A percentile compares a stretch with the other conserved stretches of the same genome.
Conservation (phyloP, 2,888 invertebrate species). For the Tipula helvola region DNA sequence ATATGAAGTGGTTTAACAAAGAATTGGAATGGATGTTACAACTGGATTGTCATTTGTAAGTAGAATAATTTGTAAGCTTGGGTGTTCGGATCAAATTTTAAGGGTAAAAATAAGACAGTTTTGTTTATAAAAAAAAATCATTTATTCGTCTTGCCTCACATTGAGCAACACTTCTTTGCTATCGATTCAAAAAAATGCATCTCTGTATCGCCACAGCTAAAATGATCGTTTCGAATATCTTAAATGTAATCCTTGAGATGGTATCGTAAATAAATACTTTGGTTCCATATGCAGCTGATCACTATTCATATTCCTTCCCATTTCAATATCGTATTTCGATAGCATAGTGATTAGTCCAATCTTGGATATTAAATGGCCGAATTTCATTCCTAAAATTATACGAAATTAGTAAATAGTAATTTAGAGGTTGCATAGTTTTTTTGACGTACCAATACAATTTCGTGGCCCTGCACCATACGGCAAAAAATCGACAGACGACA, state of each 20-base stretch:
- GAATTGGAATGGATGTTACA: constrained; percentile 58
- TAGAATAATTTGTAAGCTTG: neutral
- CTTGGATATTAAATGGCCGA: neutral
- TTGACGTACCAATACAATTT: constrained; percentile 12
- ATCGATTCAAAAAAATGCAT: neutral
- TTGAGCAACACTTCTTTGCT: neutral
- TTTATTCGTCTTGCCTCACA: neutral
- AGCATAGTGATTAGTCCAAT: neutral
- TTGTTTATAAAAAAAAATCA: neutral
- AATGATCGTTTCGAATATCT: neutral
- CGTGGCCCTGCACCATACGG: constrained; percentile 14
- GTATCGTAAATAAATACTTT: neutral
- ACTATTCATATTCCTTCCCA: neutral
- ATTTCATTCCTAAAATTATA: neutral
- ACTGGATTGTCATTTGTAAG: constrained; percentile 52
- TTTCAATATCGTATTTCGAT: neutral
- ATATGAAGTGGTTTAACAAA: constrained; percentile 44
- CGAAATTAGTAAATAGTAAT: neutral
- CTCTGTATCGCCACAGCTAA: neutral
- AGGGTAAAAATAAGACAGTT: neutral
- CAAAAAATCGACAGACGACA: neutral
- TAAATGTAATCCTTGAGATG: neutral
- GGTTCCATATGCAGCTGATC: neutral
- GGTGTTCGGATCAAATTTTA: no score
- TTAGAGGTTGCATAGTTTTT: neutral